Conservation (phyloP, 2,113 vertebrate species). For the Catagonus wagneri region DNA sequence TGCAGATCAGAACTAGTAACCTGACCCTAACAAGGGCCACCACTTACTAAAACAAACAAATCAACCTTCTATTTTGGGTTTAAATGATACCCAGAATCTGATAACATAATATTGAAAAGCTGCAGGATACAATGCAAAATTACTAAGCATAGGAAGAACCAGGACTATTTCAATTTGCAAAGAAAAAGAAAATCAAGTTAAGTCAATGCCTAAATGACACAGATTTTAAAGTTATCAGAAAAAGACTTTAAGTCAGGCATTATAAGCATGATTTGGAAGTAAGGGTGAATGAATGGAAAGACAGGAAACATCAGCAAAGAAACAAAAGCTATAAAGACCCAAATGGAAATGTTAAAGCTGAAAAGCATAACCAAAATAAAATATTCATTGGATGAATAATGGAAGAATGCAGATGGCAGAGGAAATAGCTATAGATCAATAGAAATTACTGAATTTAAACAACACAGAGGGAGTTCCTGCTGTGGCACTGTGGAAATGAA, state of each 20-base stretch:
- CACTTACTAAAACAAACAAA: not conserved
- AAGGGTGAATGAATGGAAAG: not conserved
- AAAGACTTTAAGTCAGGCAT: conserved; percentile 8
- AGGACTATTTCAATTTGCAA: not conserved
- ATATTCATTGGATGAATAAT: not conserved
- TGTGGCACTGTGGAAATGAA: too few species aligned
- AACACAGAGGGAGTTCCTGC: not conserved
- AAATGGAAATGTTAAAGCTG: not conserved
- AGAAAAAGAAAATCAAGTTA: not conserved
- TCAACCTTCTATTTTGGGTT: not conserved
- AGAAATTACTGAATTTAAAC: not conserved
- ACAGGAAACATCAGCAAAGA: not conserved
- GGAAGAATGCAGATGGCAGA: not conserved
- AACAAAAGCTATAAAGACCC: too few species aligned
- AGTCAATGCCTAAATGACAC: not conserved
- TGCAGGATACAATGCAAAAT: not conserved
- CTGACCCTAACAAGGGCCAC: not conserved
- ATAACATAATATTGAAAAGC: conserved; percentile 1
- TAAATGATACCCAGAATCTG: not conserved
- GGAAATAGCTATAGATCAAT: not conserved
- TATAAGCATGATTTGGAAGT: conserved; percentile 21
- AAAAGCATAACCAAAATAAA: conserved; percentile 32
- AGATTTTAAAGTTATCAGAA: not conserved
- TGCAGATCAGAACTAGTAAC: not conserved
- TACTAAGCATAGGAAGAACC: conserved; percentile 16